These are phyloP conservation scores for Galeopsomyia nigrocyanea DNA, from an alignment of 2,888 invertebrate genomes.

Conservation along the genomic window DNA sequence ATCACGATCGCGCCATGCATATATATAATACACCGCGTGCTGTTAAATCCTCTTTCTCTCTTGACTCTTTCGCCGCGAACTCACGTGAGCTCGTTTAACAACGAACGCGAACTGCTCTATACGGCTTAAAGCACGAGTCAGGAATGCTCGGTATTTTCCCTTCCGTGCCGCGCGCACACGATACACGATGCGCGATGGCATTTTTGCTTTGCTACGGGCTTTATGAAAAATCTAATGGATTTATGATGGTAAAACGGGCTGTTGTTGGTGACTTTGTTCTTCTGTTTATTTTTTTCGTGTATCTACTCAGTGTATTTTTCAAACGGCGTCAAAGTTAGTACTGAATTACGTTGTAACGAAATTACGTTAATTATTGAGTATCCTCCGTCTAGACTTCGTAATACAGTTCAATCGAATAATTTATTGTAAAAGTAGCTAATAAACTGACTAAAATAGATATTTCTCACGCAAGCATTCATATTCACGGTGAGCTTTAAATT, in stretches of 20 bases:
- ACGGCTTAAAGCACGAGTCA: neutral
- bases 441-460: too few species aligned
- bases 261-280: neutral
- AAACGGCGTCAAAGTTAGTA: too few species aligned
- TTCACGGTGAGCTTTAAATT: too few species aligned
- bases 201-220: constrained; percentile 4
- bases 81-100: neutral
- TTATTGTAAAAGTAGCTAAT: too few species aligned
- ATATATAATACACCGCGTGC: constrained; percentile 17
- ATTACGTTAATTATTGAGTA: too few species aligned
- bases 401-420: too few species aligned
- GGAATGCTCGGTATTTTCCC: constrained; percentile 26
- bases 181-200: neutral
- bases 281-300: constrained; percentile 4
- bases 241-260: constrained; percentile 9
- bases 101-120: neutral
- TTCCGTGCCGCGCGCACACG: constrained; percentile 10
- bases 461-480: too few species aligned
- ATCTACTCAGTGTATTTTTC: too few species aligned
- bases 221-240: constrained; percentile 27
- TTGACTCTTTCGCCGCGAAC: constrained; percentile 7
- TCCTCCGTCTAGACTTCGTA: too few species aligned
- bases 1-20: constrained; percentile 51
- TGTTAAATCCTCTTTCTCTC: constrained; percentile 48
- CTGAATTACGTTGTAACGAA: too few species aligned